Evolutionary conservation across 2,113 vertebrate genomes (phyloP).

Genomic region (Misgurnus mizolepis): DNA sequence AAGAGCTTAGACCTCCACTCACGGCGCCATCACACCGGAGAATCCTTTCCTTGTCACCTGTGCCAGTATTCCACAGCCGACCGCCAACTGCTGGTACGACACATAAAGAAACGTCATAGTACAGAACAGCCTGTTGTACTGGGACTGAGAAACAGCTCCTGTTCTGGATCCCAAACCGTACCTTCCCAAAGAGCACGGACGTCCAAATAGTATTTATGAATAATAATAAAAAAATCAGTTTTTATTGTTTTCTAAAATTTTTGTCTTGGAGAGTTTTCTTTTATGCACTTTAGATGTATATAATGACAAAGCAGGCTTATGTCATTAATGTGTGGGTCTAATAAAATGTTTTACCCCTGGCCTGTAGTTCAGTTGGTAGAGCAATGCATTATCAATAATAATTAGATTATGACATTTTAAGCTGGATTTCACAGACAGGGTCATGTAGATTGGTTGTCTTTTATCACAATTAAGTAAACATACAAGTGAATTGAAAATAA

Average conservation of each 20-base stretch:
- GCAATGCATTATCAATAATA: too few relatives aligned
- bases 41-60: slow-evolving; percentile 69
- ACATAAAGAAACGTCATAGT: slow-evolving; percentile 66
- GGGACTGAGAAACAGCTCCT: background rate
- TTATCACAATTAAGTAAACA: too few relatives aligned
- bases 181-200: slow-evolving; percentile 31
- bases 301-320: background rate
- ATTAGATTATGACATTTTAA: too few relatives aligned
- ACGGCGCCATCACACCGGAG: slow-evolving; percentile 66
- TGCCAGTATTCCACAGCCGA: slow-evolving; percentile 71
- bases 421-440: too few relatives aligned
- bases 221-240: background rate
- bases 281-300: background rate
- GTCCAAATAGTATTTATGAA: slow-evolving; percentile 26
- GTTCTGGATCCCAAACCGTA: background rate
- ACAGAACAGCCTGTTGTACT: slow-evolving; percentile 36
- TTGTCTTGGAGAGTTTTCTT: background rate
- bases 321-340: background rate
- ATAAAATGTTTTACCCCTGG: background rate
- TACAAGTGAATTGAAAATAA: too few relatives aligned
- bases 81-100: slow-evolving; percentile 68
- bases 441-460: too few relatives aligned
- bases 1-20: slow-evolving; percentile 77
- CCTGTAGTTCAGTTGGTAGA: background rate
- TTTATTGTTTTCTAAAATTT: background rate